Conservation (phyloP, 1,140 invertebrate genomes). For the Zaprionus vittiger region DNA sequence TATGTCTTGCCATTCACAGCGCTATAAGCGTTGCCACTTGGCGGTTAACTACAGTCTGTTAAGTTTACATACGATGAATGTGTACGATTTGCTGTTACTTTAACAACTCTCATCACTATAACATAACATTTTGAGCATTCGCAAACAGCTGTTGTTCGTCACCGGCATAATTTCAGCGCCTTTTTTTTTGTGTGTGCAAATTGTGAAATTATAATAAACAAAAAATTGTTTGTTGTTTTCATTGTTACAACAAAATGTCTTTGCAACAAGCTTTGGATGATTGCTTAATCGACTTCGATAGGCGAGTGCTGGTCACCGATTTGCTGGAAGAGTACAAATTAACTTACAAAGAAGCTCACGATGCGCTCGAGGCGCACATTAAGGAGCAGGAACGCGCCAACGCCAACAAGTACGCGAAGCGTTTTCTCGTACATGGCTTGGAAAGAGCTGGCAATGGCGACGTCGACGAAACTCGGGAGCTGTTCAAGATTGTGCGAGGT, state of each 20-base stretch:
- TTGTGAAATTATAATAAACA: constrained; percentile 5
- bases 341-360: constrained; percentile 69
- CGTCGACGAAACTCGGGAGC: constrained; percentile 36
- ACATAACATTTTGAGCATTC: constrained; percentile 8
- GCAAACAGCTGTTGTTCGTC: constrained; percentile 37
- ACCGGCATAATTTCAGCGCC: constrained; percentile 41
- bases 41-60: not conserved
- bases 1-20: constrained; percentile 21
- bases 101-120: constrained; percentile 15
- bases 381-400: constrained; percentile 48
- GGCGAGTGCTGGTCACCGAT: constrained; percentile 73
- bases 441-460: constrained; percentile 19
- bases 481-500: constrained; percentile 70
- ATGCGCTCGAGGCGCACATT: constrained; percentile 57
- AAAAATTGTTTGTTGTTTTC: not conserved
- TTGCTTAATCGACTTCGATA: constrained; percentile 76
- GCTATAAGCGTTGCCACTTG: constrained; percentile 11
- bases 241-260: constrained; percentile 46
- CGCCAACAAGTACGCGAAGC: constrained; percentile 61
- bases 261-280: constrained; percentile 67
- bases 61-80: not conserved
- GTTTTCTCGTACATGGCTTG: constrained; percentile 68
- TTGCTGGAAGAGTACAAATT: constrained; percentile 75
- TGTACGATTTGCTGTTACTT: not conserved
- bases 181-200: constrained; percentile 24